Evolutionary conservation across 2,888 invertebrate genomes (phyloP).

Genomic region (Taenaris catops): DNA sequence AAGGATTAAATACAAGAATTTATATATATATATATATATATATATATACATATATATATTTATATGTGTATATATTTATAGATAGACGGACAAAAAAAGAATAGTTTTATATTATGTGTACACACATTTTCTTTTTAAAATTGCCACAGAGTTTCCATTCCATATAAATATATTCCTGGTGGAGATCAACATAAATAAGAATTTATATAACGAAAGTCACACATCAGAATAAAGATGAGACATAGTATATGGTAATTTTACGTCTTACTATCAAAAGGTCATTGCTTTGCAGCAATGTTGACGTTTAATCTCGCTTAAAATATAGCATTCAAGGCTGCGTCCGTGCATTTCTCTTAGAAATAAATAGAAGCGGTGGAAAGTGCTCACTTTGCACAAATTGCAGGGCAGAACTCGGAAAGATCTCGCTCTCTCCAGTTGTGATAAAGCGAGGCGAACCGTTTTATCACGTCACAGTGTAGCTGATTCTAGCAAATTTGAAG

Average conservation of each 20-base stretch:
- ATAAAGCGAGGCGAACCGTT: conserved; percentile 29
- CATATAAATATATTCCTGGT: too few relatives aligned
- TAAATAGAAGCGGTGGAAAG: conserved; percentile 39
- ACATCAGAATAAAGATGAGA: background rate
- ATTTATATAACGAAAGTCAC: too few relatives aligned
- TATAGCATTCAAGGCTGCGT: conserved; percentile 34
- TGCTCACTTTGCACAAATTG: conserved; percentile 47
- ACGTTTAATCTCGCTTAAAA: conserved; percentile 39
- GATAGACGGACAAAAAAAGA: too few relatives aligned
- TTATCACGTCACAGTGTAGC: conserved; percentile 8
- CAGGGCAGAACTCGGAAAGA: conserved; percentile 32
- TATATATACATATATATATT: too few relatives aligned
- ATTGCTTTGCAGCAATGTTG: conserved; percentile 27
- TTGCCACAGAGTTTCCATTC: too few relatives aligned
- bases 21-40: too few relatives aligned
- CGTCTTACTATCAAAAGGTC: conserved; percentile 9
- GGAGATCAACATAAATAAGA: too few relatives aligned
- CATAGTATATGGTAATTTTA: conserved; percentile 4
- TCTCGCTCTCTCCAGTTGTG: conserved; percentile 31
- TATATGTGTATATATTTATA: too few relatives aligned
- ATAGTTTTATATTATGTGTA: too few relatives aligned
- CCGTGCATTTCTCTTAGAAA: conserved; percentile 38
- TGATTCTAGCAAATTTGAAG: conserved; percentile 17
- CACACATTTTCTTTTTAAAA: too few relatives aligned
- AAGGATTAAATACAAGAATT: too few relatives aligned